Base-by-base conservation (phyloP, 2,888 invertebrate genomes). In the Apamea epomidion region DNA sequence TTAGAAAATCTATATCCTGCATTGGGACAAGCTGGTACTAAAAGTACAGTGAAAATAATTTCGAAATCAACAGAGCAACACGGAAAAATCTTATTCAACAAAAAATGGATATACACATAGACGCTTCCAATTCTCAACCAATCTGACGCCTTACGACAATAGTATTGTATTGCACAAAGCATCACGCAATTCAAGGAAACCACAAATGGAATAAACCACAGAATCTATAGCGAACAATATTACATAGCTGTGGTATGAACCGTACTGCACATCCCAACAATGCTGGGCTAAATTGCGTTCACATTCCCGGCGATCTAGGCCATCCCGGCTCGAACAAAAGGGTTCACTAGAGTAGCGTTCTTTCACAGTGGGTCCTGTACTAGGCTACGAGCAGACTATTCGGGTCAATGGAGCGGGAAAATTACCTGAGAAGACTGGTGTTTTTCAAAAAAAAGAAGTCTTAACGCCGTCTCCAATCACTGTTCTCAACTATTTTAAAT, bases 241-340 rank as follows among this genome's bases (percentile, higher is more conserved):
- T 88, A 89, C 87, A 91, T 86, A 88, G 80, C 85, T 76, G 69
- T 82, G 87, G 85, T 88, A 89, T 81, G 87, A 84, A 82, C 82
- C 84, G 91, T 90, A 90, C 90, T 91, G 93, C 92, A 93, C 93
- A 94, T 94, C 94, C 93, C 93, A 93, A 95, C 96, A 95, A 96
- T 95, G 92, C 93, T 90, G 87, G 92, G 90, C 94, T 94, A 96
- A 95, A 96, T 96, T 96, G 96, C 95, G 94, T 95, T 95, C 95
- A 93, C 95, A 96, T 96, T 96, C 95, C 94, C 85, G 73, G 88
- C 93, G 91, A 96, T 96, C 94, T 96, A 94, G 96, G 96, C 91
- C 96, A 93, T 89, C 88, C 88, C 86, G 81, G 85, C 89, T 84
- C 91, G 93, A 94, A 96, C 96, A 96, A 96, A 95, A 91, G 93